Evolutionary conservation across 2,888 invertebrate species (phyloP), one percentile per base, ranked within the genome.

Genomic region (Toxonevra muliebris): DNA sequence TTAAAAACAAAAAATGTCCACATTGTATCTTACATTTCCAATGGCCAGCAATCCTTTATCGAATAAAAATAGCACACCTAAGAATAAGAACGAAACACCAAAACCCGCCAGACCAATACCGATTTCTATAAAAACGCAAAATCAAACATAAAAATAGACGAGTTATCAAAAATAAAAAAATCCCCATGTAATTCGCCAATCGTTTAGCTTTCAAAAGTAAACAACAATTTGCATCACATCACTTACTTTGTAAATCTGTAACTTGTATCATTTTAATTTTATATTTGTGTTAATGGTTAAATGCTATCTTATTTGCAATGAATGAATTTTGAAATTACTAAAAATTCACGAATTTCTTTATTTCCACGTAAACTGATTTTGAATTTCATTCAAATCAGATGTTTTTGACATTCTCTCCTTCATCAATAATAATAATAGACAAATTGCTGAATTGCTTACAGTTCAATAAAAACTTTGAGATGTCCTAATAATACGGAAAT

Each of bases 1-100:
- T 3, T 17, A 1, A n/a, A 1, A 57, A 30, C 13, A 13, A 57
- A 50, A 42, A 11, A 50, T 45, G 43, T n/a, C 19, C 13, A 15
- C 8, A 53, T 40, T 4, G 52, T 19, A 59, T 90, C 94, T 92
- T 89, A 98, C 98, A 90, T 99, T 99, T 83, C 99, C 99, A 84
- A 99, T 96, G n/a, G 98, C 98, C 67, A 99, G 87, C 67, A 99
- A 87, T 63, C 98, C 98, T 86, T 96, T 97, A 86, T 99, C 99
- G 85, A 99, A 98, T 65, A 99, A 87, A 69, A 99, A 87, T 58
- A 99, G 80, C 50, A 98, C 92, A 69, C 98, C 98, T 9, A 99
- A 89, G 79, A 98, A 95, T 9, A 99, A 89, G 85, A 99, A 98
- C 69, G 93, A 91, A 76, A 97, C 91, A 10, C 98, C 98, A 86